Evolutionary conservation across 2,113 vertebrate genomes (phyloP).

Genomic region (Misgurnus mizolepis): DNA sequence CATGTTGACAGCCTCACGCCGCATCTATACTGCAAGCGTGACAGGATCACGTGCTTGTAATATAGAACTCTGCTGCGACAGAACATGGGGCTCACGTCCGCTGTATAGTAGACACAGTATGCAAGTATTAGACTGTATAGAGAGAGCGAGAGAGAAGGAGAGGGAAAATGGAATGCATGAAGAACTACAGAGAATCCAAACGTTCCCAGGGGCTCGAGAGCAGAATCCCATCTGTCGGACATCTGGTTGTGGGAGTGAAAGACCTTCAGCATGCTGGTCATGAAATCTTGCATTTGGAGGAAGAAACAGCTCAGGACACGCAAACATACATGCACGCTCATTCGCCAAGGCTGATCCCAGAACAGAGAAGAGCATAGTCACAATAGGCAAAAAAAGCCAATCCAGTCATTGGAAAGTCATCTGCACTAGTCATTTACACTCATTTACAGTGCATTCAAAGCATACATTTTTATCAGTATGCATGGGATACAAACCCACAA

Average conservation of each 20-base stretch:
- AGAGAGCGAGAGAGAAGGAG: background rate
- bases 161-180: background rate
- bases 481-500: too few species aligned
- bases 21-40: background rate
- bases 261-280: slow-evolving; percentile 50
- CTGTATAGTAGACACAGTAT: background rate
- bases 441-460: too few species aligned
- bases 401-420: slow-evolving; percentile 27
- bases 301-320: slow-evolving; percentile 18
- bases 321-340: background rate
- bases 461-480: too few species aligned
- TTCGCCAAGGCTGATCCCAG: background rate
- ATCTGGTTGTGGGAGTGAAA: slow-evolving; percentile 62
- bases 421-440: slow-evolving; percentile 9
- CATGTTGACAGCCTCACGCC: too few species aligned
- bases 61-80: too few species aligned
- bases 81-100: too few species aligned
- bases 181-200: slow-evolving; percentile 44
- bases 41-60: too few species aligned
- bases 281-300: slow-evolving; percentile 59
- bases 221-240: slow-evolving; percentile 65
- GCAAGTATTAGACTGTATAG: background rate
- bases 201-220: slow-evolving; percentile 59
- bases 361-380: background rate
- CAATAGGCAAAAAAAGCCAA: slow-evolving; percentile 26